Evolutionary conservation across 2,888 invertebrate species (phyloP), one percentile per base, ranked within the genome.

Genomic region (Griposia aprilina): DNA sequence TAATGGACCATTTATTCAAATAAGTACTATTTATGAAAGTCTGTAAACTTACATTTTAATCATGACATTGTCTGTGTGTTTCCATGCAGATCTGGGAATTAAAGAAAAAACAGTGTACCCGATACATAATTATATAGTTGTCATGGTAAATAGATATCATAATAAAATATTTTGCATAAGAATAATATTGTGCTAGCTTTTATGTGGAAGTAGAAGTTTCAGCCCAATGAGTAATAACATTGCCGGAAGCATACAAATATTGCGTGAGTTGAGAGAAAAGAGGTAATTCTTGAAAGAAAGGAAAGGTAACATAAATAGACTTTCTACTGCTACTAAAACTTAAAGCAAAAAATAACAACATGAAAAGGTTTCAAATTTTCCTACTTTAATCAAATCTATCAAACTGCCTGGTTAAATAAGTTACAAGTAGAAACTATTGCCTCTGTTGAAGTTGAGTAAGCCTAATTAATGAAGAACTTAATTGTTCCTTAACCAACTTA

Each of bases 61-160:
- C 88, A 88, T 88, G 88, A 88, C 88, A 88, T 88, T 88, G 88
- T 88, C 88, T 80, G 88, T 86, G 88, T 88, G 88, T 88, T 88
- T 88, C 88, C 88, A 88, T 88, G 88, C 88, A 82, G 88, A 88
- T 88, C 88, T 88, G 88, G 82, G 88, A 88, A 88, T 87, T 79
- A 87, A 88, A 88, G 87, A 87, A 88, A 87, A 87, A 84, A 88
- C 79, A 81, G 81, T 88, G 88, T 88, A 88, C 85, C 87, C 67
- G 26, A 80, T 87, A 73, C 82, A 80, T 84, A 79, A 65, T 76
- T 68, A 76, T 55, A 80, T 77, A 76, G 71, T 71, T 62, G 81
- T 52, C 15, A 80, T 74, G 59, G 50, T 79, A 70, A 70, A 68
- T 76, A 71, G 75, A 71, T 74, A 62, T 30, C 62, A 63, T 60